Evolutionary conservation across 2,113 vertebrate species (phyloP), one percentile per base, ranked within the genome.

Genomic region (Xiphophorus hellerii): DNA sequence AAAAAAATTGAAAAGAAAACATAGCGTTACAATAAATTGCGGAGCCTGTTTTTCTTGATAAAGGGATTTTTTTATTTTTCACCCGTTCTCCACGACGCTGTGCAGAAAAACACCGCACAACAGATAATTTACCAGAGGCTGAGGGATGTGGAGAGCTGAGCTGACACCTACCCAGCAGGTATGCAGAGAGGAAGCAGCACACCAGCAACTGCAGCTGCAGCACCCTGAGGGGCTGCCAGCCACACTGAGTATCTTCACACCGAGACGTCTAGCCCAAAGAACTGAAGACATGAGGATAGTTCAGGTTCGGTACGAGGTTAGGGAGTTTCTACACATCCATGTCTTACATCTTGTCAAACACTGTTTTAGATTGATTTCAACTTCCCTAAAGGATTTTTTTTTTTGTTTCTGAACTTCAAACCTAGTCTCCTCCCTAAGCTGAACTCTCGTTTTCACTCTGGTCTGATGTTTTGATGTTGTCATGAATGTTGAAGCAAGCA

Each of bases 151-250:
- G 11, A 73, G 67, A 85, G 73, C 75, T 20, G 76, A 69, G 66
- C 65, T 79, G 83, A 87, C 78, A 88, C 35, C 66, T 82, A 37
- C 62, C 76, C 80, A 75, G 78, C 78, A 81, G 88, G 82, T 80
- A 87, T 69, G 37, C 72, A 80, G 54, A 58, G 60, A 44, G 65
- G 51, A 74, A 44, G 54, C 65, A 48, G 42, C 77, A 72, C 33
- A 84, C 15, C 70, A 82, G 71, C 80, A 81, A 84, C 82, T 76
- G 80, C 77, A 81, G 78, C 33, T 65, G 11, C 73, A 62, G 33
- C 33, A 58, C 75, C 83, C 84, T 61, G 74, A 64, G 82, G 84
- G 74, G 54, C 62, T 33, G 70, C 72, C 78, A 90, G 81, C 86
- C 87, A 82, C 81, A 72, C 66, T 31, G 68, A 29, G 79, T 77